Evolutionary conservation across 92 coral and sea anemone species (phyloP), one percentile per base, ranked within the genome.

Genomic region (Pocillopora grandis): DNA sequence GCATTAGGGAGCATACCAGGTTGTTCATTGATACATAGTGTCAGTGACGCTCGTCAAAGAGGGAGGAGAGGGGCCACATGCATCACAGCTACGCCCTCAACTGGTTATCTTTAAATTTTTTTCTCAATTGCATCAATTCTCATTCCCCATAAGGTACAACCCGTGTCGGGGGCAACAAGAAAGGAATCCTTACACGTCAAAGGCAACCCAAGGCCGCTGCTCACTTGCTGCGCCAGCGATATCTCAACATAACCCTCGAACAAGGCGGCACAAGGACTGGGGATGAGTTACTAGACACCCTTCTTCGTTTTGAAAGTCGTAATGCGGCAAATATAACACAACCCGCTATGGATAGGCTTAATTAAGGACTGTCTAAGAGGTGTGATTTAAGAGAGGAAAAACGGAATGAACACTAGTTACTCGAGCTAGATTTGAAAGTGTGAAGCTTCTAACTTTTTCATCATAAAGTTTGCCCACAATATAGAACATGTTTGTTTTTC

Each of bases 121-220:
- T 72, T 5, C 57, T 33, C 42, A 15, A 3, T 33, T 8, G 55
- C 42, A n/a, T 35, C 42, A n/a, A 18, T 27, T 14, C 20, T 59
- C 11, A 35, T n/a, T 19, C 52, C n/a, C 52, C 20, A 57, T 0
- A 36, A 95, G 98, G 88, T 16, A 93, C 92, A 3, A 90, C 92
- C 42, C 90, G 97, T 1, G 86, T 89, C 19, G 90, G 80, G 17
- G 98, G 93, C 62, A 95, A 95, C 90, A 94, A 91, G 76, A 95
- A 95, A 88, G 98, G 98, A 31, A 85, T 95, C 64, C 89, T 95
- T 3, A 93, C 98, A 15, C 84, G 98, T 76, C 93, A 95, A 73
- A 86, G 98, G 37, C 93, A 91, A 73, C 97, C 98, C 7, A 95
- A 95, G 72, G 93, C 93, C 75, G 97, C 94, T 66, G 98, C 98